Evolutionary conservation across 2,888 invertebrate species (phyloP), one percentile per base, ranked within the genome.

Genomic region (Spisula solida): DNA sequence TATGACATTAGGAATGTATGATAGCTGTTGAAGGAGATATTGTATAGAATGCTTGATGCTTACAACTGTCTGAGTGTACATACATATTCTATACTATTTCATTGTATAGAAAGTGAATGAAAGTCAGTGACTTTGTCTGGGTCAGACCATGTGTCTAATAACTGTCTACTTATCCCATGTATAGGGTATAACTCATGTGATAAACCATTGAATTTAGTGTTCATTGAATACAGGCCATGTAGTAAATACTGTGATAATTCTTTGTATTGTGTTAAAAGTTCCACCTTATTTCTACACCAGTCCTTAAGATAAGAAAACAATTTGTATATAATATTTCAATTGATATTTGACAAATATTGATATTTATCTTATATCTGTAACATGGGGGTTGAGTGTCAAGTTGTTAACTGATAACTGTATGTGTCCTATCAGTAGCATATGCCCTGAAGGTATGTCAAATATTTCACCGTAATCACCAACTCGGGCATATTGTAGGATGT

Each of bases 341-440:
- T 80, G 84, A 84, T 81, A 84, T 55, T 56, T 85, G n/a, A 82
- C 79, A 85, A 86, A 89, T 86, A 89, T 83, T 89, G 88, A 89
- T 89, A 82, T 86, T 82, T 86, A 82, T 48, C 60, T 41, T 82
- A 86, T 89, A 89, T 86, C 86, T 86, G 86, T 60, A 82, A 86
- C 88, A n/a, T 88, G 79, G 82, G 85, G 41, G 82, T 79, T 79
- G 82, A 41, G 47, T 80, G 82, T 88, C 81, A 85, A 75, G 41
- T 51, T 80, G 20, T 82, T 79, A 56, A 29, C 56, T 56, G 79
- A 56, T 79, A 60, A 48, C 60, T 41, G 41, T 2, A 8, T 34
- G 20, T 78, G 31, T 31, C 6, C 78, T 88, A 88, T 88, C 88
- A 56, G 41, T 88, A 81, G 85, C 88, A 85, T 56, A 85, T 88